Base-by-base conservation (phyloP, 2,888 invertebrate species). In the Troides aeacus region DNA sequence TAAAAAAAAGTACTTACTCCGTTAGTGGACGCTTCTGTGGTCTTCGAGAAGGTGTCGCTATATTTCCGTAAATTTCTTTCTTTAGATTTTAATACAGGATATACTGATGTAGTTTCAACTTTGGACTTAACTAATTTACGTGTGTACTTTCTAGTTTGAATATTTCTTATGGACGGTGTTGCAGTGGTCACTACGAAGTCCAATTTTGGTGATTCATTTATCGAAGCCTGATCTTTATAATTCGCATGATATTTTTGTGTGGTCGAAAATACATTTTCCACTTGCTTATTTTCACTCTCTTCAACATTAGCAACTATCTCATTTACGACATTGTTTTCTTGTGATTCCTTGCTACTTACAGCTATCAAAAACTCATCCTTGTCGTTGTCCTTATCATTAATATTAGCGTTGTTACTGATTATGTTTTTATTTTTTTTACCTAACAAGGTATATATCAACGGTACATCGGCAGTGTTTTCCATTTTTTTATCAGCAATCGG, bases 161-260 rank as follows among this genome's bases (percentile, higher is more conserved):
- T 79, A 79, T 91, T 92, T 78, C 84, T 86, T 60, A 92, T 88
- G 12, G 84, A 79, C n/a, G 86, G 84, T 56, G 81, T 80, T 23
- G 81, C 81, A 42, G 84, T 81, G 4, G 82, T 80, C 42, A 72
- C 71, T 8, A 71, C 64, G 58, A 80, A 80, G 73, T 80, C 75
- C 74, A 82, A 81, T 66, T 78, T 79, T 66, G 77, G 77, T 21
- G 74, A 62, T 24, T 61, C 72, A 17, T 72, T 75, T 15, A 77
- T 79, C 36, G 79, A 71, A 62, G 78, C 80, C 30, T 81, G 75
- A 59, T 88, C 83, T 75, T 88, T 90, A 67, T 84, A 91, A 75
- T 85, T 90, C 10, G 91, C 82, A 66, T 91, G 92, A 72, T 87
- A 92, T 75, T 86, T 91, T 70, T 83, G 81, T 65, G 84, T 88